Conservation (phyloP, 2,113 vertebrate species). For the Tenebrosternarchus preto region DNA sequence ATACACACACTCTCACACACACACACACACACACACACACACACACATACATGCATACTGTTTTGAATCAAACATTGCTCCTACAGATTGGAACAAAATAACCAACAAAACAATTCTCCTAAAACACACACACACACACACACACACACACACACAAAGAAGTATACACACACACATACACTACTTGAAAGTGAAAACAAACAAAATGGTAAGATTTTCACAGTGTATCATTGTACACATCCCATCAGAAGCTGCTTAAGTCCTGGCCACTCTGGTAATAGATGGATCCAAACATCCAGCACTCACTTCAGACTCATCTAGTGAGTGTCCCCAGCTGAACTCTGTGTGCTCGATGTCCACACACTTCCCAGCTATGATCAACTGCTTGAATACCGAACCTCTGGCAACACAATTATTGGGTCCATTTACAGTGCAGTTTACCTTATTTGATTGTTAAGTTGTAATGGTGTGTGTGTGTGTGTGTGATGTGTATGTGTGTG, state of each 20-base stretch:
- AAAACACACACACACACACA: slow-evolving; percentile 36
- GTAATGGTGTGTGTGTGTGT: neutral
- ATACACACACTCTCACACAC: slow-evolving; percentile 45
- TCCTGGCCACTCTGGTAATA: neutral
- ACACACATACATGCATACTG: neutral
- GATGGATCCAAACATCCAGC: slow-evolving; percentile 15
- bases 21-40: slow-evolving; percentile 21
- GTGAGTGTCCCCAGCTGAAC: slow-evolving; percentile 9
- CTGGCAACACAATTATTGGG: neutral
- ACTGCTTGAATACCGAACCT: neutral
- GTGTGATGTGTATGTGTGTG: neutral
- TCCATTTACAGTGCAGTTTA: neutral
- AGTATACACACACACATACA: neutral
- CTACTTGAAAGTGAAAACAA: slow-evolving; percentile 7
- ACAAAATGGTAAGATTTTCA: neutral
- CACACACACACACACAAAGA: too few relatives aligned
- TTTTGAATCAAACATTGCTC: neutral
- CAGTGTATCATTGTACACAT: slow-evolving; percentile 23
- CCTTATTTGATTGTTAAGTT: neutral
- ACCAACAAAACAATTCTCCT: slow-evolving; percentile 15
- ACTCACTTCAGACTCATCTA: slow-evolving; percentile 23
- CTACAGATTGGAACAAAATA: neutral
- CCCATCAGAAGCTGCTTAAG: slow-evolving; percentile 11
- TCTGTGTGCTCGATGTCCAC: too few relatives aligned
- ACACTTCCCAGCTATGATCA: too few relatives aligned